phyloP scores from a whole-genome alignment of 2,797 vertebrate species.

The Sylvia borin region DNA sequence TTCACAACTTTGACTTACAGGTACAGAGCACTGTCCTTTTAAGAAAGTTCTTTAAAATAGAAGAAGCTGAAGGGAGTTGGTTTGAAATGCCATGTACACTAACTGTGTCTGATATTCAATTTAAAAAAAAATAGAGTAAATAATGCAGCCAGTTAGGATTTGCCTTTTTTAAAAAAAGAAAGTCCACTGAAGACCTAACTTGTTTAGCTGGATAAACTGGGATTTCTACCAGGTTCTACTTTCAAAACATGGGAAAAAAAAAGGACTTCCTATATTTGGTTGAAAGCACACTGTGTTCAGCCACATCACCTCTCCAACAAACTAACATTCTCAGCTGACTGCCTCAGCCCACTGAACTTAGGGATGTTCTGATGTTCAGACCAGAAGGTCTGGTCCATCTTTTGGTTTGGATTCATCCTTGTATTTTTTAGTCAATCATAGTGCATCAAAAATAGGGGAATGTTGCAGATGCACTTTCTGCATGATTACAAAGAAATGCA shows the following conservation, averaged over 20 bases:
- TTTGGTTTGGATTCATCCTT: not conserved
- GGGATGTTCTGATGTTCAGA: not conserved
- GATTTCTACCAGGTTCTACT: not conserved
- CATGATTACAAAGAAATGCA: not conserved
- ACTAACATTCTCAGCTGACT: not conserved
- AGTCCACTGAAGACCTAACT: not conserved
- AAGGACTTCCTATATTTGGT: not conserved
- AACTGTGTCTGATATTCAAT: not conserved
- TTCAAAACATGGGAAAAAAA: not conserved
- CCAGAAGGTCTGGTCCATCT: not conserved
- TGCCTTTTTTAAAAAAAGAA: not conserved
- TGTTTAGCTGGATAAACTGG: not conserved
- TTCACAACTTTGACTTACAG: not conserved
- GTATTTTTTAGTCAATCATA: not conserved
- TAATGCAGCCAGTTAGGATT: not conserved
- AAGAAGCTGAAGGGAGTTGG: not conserved
- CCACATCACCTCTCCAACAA: not conserved
- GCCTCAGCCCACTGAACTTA: not conserved
- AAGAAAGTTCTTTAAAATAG: not conserved
- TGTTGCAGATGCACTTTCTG: not conserved
- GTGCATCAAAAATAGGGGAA: not conserved
- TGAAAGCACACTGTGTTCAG: not conserved
- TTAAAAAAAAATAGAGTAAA: not conserved
- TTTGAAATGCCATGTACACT: not conserved
- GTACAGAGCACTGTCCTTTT: constrained; percentile 73